Evolutionary conservation across 2,888 invertebrate genomes (phyloP), one percentile per base, ranked within the genome.

Genomic region (Timema cristinae): DNA sequence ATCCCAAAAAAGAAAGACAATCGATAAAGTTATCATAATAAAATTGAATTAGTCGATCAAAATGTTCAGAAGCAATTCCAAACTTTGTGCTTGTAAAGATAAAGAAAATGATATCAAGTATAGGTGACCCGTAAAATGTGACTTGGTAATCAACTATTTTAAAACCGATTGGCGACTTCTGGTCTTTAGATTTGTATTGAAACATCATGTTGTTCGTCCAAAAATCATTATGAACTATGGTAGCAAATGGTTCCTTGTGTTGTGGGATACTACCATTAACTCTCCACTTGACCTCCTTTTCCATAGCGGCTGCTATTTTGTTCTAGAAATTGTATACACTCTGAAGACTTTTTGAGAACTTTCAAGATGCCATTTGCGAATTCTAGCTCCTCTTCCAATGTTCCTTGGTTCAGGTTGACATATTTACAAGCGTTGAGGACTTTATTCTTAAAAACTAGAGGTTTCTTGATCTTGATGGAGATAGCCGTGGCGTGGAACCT

Each of bases 181-280:
- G 66, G 16, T 51, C 47, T 16, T 73, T 32, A 50, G 75, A 77
- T 79, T 86, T 83, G 71, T 82, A 82, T 71, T 83, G 80, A 13
- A 88, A 80, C 84, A 89, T 84, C 1, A 88, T 82, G 75, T 89
- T 89, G 77, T 88, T 88, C 13, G 85, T 84, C 89, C 88, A 89
- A 68, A 86, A 83, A 78, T 89, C 89, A 0, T 83, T 81, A 75
- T 89, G 89, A 1, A 83, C 81, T 47, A 87, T 82, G 0, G 86
- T 85, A 0, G 83, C 83, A 81, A 85, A 89, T 0, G 83, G 82
- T 48, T 85, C 83, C 7, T 73, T 70, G 0, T 79, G 78, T 0
- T 70, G 70, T 48, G 5, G 11, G 50, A 49, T 56, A 5, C 56
- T 48, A 8, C 8, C 48, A 4, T 10, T 48, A 32, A 0, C 7